Conservation (phyloP, 2,113 vertebrate species). For the Poecile atricapillus region DNA sequence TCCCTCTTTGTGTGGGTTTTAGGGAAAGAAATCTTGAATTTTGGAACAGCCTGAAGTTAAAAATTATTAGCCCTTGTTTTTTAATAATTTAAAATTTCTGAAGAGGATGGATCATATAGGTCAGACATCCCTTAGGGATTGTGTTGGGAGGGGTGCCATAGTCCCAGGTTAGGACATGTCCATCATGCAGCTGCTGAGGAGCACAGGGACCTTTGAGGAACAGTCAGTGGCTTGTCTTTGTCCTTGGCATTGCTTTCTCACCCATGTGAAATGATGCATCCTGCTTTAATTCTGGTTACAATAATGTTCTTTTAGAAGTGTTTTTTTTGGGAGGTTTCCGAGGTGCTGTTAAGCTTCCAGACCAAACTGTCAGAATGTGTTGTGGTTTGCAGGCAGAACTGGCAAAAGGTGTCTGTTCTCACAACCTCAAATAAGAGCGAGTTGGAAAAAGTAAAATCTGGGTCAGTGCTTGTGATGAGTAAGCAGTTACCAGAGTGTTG, state of each 20-base stretch:
- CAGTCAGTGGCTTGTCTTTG: neutral
- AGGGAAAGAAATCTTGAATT: neutral
- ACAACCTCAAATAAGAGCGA: neutral
- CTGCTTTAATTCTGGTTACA: neutral
- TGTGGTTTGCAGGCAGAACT: conserved; percentile 7
- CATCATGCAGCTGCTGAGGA: neutral
- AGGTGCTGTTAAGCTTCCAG: neutral
- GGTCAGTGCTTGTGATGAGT: conserved; percentile 43
- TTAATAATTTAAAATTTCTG: neutral
- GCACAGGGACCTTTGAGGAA: neutral
- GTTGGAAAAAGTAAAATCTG: conserved; percentile 28
- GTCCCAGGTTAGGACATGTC: neutral
- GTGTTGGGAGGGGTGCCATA: neutral
- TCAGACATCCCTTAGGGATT: neutral
- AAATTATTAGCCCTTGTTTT: neutral
- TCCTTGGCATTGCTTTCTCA: neutral
- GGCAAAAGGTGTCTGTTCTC: conserved; percentile 5
- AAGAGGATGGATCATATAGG: neutral
- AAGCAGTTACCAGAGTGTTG: neutral
- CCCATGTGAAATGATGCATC: neutral
- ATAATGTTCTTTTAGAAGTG: neutral
- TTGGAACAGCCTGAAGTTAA: neutral
- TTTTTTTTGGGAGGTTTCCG: neutral
- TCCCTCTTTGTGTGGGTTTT: neutral
- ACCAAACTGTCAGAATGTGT: neutral